These are phyloP conservation scores for Drosophila nigricruria DNA, from an alignment of 2,888 invertebrate genomes.

Conservation along the genomic window DNA sequence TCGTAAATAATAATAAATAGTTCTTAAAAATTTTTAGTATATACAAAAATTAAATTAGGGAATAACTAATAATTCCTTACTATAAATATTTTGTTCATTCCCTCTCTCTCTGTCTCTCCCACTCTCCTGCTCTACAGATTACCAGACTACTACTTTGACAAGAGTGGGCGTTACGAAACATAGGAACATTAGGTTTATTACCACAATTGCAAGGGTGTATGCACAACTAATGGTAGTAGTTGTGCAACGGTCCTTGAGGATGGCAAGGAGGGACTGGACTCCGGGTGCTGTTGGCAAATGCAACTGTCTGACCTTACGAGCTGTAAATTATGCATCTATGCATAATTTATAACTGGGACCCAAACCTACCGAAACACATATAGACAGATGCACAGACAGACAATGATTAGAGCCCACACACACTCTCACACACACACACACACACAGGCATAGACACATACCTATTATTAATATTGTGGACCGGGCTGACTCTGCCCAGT, in stretches of 20 bases:
- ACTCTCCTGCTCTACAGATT: neutral
- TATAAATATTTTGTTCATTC: neutral
- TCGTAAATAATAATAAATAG: neutral
- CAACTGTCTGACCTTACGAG: slow-evolving; percentile 80
- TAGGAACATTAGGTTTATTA: slow-evolving; percentile 49
- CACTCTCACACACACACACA: slow-evolving; percentile 9
- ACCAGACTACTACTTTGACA: slow-evolving; percentile 1
- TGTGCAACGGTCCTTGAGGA: slow-evolving; percentile 14
- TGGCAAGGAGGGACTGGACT: neutral
- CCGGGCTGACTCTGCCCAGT: slow-evolving; percentile 59
- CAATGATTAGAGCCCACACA: slow-evolving; percentile 72
- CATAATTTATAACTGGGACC: slow-evolving; percentile 72
- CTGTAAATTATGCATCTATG: slow-evolving; percentile 79
- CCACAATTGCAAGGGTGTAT: slow-evolving; percentile 43
- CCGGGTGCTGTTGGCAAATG: slow-evolving; percentile 58
- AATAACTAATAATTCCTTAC: neutral
- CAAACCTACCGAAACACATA: slow-evolving; percentile 49
- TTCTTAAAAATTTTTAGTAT: neutral
- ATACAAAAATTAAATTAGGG: neutral
- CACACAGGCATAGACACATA: slow-evolving; percentile 27
- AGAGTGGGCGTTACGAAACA: slow-evolving; percentile 34
- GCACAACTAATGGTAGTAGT: slow-evolving; percentile 40
- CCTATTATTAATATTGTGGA: slow-evolving; percentile 76
- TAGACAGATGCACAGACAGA: slow-evolving; percentile 71
- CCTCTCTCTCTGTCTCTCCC: neutral